Base-by-base conservation (phyloP, 2,888 invertebrate genomes). In the Sarcophaga subvicina region DNA sequence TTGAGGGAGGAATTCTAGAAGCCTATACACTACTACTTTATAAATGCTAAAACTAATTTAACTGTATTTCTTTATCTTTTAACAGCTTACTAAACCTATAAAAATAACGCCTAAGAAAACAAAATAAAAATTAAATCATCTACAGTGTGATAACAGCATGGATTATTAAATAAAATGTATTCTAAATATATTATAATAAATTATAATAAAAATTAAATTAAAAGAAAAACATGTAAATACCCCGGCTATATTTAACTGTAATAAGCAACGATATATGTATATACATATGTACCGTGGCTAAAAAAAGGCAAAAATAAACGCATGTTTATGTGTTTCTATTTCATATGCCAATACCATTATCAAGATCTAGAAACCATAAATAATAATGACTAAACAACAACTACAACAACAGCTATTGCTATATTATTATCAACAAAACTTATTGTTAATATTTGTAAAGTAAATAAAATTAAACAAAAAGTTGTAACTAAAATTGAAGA, bases 381-480 rank as follows among this genome's bases (percentile, higher is more conserved):
- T 54, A 80, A 82, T 70, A 67, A 85, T 85, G 84, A 80, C 76
- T 85, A 77, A 85, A 85, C 80, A 80, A 80, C 80, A 76, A 80
- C 54, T 14, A 54, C 54, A 54, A 54, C 54, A 54, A 54, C 54
- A 14, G 17, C 54, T 54, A 14, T 67, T 80, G 60, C 63, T 71
- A 66, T 73, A 67, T 80, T 77, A 80, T 60, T 45, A 73, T 66
- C 49, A 72, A 71, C 80, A 80, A 27, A 71, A 83, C 77, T 37
- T 72, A 72, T 71, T 80, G 79, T 45, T 79, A 62, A 59, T 25
- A 76, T n/a, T 67, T 76, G 25, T 77, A 66, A 76, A 80, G 71
- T 80, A n/a, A 73, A 62, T 12, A 62, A 80, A 76, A 25, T 73
- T 67, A 60, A 71, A 75, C 70, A 70, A 71, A n/a, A 78, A 83